Conservation (phyloP, 2,888 invertebrate genomes). For the Lampropteryx suffumata region DNA sequence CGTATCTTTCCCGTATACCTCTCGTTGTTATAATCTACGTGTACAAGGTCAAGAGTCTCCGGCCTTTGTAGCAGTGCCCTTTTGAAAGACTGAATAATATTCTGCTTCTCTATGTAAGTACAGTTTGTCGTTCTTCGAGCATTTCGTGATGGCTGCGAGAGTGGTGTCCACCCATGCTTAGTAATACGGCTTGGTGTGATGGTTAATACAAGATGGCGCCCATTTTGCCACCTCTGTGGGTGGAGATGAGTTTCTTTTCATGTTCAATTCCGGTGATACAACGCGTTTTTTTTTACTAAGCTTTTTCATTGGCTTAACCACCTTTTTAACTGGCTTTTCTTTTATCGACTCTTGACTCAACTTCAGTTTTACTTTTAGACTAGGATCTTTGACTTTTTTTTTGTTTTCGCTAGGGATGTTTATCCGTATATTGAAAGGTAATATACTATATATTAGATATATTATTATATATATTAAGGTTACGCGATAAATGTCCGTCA, state of each 20-base stretch:
- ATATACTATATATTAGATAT: no score
- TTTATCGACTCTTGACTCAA: conserved; percentile 11
- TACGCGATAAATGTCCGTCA: no score
- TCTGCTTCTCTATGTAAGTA: conserved; percentile 39
- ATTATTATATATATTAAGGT: no score
- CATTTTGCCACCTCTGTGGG: conserved; percentile 65
- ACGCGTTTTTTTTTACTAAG: conserved; percentile 6
- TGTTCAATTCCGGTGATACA: conserved; percentile 10
- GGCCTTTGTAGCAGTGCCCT: conserved; percentile 40
- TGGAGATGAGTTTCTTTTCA: conserved; percentile 37
- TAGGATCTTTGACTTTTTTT: conserved; percentile 5
- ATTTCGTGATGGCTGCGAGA: conserved; percentile 52
- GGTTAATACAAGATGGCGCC: conserved; percentile 51
- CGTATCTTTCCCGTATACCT: conserved; percentile 60
- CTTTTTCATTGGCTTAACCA: background rate
- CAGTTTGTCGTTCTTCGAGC: conserved; percentile 43
- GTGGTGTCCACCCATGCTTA: conserved; percentile 71
- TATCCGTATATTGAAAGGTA: conserved; percentile 43
- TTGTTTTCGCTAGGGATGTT: conserved; percentile 46
- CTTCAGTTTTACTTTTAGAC: conserved; percentile 4
- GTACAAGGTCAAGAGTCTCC: conserved; percentile 45
- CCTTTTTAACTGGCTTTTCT: conserved; percentile 11
- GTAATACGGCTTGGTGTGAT: conserved; percentile 64
- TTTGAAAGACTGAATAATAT: conserved; percentile 41
- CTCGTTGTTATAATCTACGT: conserved; percentile 52